phyloP scores from a whole-genome alignment of 1,140 invertebrate genomes.

The Macrostomum lignano region DNA sequence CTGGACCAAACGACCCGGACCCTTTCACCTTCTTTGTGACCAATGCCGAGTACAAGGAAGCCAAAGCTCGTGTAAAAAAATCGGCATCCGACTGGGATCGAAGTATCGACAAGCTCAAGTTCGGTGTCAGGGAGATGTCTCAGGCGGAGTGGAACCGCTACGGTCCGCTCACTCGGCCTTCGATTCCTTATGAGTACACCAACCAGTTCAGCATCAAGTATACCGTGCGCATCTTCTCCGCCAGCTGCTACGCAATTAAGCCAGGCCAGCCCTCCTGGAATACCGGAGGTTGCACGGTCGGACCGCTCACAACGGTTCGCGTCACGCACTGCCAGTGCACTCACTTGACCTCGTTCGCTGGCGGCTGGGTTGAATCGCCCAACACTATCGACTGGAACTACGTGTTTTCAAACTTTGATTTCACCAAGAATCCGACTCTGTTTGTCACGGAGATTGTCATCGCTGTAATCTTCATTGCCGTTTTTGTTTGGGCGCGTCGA shows the following conservation, averaged over 20 bases:
- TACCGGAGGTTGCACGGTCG: constrained; percentile 1
- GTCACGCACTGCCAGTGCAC: constrained; percentile 15
- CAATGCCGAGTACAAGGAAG: neutral
- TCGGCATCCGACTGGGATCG: neutral
- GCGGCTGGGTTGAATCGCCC: constrained; percentile 22
- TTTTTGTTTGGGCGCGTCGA: constrained; percentile 21
- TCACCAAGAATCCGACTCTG: constrained; percentile 32
- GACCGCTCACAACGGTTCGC: constrained; percentile 8
- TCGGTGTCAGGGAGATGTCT: neutral
- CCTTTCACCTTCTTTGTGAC: constrained; percentile 2
- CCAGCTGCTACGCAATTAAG: too few relatives aligned
- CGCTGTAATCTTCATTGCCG: constrained; percentile 23
- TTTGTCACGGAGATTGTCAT: constrained; percentile 32
- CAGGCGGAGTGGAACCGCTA: neutral
- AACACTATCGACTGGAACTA: constrained; percentile 27
- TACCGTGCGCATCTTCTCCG: neutral
- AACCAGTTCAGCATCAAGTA: constrained; percentile 3
- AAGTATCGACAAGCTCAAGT: neutral
- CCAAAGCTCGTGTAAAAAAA: neutral
- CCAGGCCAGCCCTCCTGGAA: neutral
- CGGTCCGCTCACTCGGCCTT: neutral
- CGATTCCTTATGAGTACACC: constrained; percentile 2
- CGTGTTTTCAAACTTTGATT: constrained; percentile 28
- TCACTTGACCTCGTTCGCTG: constrained; percentile 25
- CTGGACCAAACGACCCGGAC: neutral